Conservation (phyloP, 2,888 invertebrate genomes). For the Callosobruchus maculatus region DNA sequence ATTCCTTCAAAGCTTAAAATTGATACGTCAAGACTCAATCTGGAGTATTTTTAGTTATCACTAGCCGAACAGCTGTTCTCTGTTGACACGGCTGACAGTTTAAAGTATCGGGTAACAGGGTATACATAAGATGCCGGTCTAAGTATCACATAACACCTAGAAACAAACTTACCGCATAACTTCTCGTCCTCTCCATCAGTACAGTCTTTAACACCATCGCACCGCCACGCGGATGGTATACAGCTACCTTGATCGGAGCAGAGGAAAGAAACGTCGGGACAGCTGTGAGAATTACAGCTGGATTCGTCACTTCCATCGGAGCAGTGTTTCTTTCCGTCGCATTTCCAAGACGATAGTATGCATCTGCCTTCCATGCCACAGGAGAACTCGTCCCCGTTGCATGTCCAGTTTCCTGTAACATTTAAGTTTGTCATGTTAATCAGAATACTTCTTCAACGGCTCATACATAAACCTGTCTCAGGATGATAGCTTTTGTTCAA, state of each 20-base stretch:
- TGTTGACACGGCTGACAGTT: too few species aligned
- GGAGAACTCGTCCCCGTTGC: constrained; percentile 56
- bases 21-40: too few species aligned
- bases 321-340: constrained; percentile 58
- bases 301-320: constrained; percentile 55
- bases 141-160: too few species aligned
- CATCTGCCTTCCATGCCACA: constrained; percentile 52
- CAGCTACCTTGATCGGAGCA: constrained; percentile 59
- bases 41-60: too few species aligned
- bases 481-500: too few species aligned
- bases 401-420: constrained; percentile 47
- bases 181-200: constrained; percentile 57
- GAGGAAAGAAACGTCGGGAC: constrained; percentile 54
- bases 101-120: too few species aligned
- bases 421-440: too few species aligned
- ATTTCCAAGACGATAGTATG: constrained; percentile 57
- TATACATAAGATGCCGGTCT: too few species aligned
- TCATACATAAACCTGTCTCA: too few species aligned
- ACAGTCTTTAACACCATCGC: constrained; percentile 59
- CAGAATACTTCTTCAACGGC: too few species aligned
- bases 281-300: constrained; percentile 51
- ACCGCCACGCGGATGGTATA: constrained; percentile 56
- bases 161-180: constrained; percentile 51
- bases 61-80: too few species aligned
- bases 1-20: too few species aligned